A percentile compares a stretch with the other conserved stretches of the same genome.
phyloP scores from a whole-genome alignment of 2,113 vertebrate species.

The Paratilapia polleni region DNA sequence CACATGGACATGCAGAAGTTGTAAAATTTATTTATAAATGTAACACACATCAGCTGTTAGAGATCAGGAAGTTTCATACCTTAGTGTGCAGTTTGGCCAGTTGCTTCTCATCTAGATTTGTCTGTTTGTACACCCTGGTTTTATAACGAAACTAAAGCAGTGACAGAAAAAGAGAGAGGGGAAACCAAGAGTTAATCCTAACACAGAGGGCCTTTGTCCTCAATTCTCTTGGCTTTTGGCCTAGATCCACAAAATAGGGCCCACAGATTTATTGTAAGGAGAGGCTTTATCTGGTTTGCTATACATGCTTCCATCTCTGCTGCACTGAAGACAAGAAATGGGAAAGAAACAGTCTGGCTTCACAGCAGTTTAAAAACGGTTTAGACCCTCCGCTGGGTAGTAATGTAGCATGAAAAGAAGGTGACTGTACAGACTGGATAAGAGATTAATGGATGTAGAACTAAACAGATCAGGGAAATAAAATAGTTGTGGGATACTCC shows the following conservation, averaged over 20 bases:
- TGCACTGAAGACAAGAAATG: constrained; percentile 10
- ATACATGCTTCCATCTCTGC: constrained; percentile 8
- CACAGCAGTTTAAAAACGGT: constrained; percentile 24
- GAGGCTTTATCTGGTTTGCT: constrained; percentile 25
- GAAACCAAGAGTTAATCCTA: constrained; percentile 43
- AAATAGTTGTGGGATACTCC: neutral
- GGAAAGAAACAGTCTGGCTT: neutral
- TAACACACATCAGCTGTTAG: neutral
- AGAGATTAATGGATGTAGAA: neutral
- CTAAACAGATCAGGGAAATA: neutral
- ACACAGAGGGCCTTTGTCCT: constrained; percentile 50
- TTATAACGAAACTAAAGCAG: constrained; percentile 93
- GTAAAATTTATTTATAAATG: too few species aligned
- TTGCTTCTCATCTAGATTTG: constrained; percentile 96
- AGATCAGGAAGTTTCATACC: constrained; percentile 73
- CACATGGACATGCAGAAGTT: neutral
- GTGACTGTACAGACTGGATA: neutral
- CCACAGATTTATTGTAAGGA: constrained; percentile 42
- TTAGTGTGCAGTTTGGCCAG: constrained; percentile 97
- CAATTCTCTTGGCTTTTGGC: constrained; percentile 61
- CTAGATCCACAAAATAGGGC: constrained; percentile 57
- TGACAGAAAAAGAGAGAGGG: constrained; percentile 23
- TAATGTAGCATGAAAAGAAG: constrained; percentile 3
- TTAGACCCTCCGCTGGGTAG: constrained; percentile 6
- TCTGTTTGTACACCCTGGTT: constrained; percentile 96